Conservation (phyloP, 2,888 invertebrate genomes). For the Thera obeliscata region DNA sequence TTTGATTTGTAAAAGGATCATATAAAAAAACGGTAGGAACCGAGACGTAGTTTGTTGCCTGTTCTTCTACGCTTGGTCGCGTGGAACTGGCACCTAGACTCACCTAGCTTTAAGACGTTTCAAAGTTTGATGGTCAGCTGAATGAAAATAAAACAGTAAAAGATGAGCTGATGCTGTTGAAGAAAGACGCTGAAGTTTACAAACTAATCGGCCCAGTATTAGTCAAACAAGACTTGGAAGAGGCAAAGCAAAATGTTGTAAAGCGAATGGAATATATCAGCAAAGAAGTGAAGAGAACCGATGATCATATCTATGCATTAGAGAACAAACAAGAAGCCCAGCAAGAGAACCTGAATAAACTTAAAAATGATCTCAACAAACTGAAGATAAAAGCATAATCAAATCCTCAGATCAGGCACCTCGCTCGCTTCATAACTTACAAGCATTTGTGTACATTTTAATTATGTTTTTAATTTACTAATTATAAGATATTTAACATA, state of each 20-base stretch:
- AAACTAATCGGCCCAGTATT: conserved; percentile 98
- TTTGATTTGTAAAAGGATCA: too few relatives aligned
- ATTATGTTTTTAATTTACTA: conserved; percentile 35
- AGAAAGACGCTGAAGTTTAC: conserved; percentile 92
- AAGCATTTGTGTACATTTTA: conserved; percentile 35
- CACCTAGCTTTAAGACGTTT: too few relatives aligned
- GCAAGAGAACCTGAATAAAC: conserved; percentile 77
- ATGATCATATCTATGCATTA: conserved; percentile 87
- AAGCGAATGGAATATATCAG: conserved; percentile 98
- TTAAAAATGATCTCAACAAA: conserved; percentile 73
- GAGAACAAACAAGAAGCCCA: conserved; percentile 92
- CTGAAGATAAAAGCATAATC: conserved; percentile 66
- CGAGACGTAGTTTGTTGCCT: too few relatives aligned
- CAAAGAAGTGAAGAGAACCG: conserved; percentile 90
- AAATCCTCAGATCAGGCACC: neutral
- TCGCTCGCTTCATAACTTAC: conserved; percentile 28
- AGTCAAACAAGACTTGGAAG: conserved; percentile 96
- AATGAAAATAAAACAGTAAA: conserved; percentile 97
- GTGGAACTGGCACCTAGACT: too few relatives aligned
- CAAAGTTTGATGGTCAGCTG: conserved; percentile 96
- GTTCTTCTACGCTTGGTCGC: too few relatives aligned
- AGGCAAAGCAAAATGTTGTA: conserved; percentile 95
- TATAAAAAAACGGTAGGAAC: too few relatives aligned
- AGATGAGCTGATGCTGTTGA: conserved; percentile 94
- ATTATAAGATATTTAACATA: conserved; percentile 42